Conservation (phyloP, 2,113 vertebrate genomes). For the Pelmatolapia mariae region DNA sequence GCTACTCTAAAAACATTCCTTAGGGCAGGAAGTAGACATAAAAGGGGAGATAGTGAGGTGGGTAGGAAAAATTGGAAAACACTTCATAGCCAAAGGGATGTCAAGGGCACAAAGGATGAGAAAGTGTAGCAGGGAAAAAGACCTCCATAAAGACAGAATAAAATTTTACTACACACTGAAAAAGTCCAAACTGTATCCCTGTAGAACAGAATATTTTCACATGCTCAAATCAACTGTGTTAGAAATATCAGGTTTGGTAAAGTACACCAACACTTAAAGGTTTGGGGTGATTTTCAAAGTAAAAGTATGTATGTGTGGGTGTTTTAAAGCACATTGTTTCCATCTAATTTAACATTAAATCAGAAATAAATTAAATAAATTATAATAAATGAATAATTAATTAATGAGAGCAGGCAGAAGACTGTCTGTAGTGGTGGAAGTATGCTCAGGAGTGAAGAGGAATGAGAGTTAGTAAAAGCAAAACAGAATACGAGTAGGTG, state of each 20-base stretch:
- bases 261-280: not conserved
- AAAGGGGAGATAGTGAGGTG: slow-evolving; percentile 11
- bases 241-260: not conserved
- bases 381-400: not conserved
- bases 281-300: not conserved
- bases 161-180: not conserved
- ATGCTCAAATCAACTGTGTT: not conserved
- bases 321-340: not conserved
- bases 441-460: fast-evolving
- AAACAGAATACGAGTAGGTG: not conserved
- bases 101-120: slow-evolving; percentile 78
- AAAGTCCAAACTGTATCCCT: slow-evolving; percentile 42
- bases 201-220: not conserved
- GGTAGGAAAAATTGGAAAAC: slow-evolving; percentile 20
- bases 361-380: not conserved
- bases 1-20: slow-evolving; percentile 36
- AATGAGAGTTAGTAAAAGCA: not conserved
- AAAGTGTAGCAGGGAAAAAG: slow-evolving; percentile 76
- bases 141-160: slow-evolving; percentile 35
- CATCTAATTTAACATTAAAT: not conserved
- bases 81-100: slow-evolving; percentile 28
- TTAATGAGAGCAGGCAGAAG: not conserved
- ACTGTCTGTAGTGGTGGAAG: not conserved
- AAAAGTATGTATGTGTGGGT: fast-evolving
- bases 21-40: slow-evolving; percentile 30